Evolutionary conservation across 1,140 invertebrate species (phyloP).

Genomic region (Lucilia sericata): DNA sequence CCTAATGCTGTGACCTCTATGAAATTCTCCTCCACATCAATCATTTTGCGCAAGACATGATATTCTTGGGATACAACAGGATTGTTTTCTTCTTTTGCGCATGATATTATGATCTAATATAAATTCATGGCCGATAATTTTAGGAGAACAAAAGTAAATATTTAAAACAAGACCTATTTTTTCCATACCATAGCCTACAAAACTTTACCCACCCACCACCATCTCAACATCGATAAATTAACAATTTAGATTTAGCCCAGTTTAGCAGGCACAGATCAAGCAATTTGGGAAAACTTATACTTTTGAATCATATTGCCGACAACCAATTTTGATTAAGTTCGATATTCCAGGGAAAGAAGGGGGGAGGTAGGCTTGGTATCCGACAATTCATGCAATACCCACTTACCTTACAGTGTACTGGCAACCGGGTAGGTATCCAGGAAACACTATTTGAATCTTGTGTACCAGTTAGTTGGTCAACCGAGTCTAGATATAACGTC

Average conservation of each 20-base stretch:
- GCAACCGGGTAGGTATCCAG: conserved; percentile 93
- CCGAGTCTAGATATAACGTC: conserved; percentile 89
- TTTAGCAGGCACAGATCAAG: conserved; percentile 66
- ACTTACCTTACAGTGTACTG: conserved; percentile 88
- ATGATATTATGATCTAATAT: conserved; percentile 86
- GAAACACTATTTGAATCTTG: conserved; percentile 95
- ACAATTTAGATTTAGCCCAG: conserved; percentile 51
- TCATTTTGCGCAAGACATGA: conserved; percentile 87
- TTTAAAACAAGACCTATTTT: too few relatives aligned
- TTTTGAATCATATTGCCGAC: background rate
- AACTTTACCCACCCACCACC: background rate
- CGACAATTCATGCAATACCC: background rate
- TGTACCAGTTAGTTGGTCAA: conserved; percentile 94
- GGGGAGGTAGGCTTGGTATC: background rate
- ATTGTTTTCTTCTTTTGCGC: conserved; percentile 88
- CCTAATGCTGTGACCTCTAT: conserved; percentile 93
- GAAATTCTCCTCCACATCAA: conserved; percentile 91
- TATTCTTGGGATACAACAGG: conserved; percentile 88
- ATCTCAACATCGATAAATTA: background rate
- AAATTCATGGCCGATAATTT: background rate
- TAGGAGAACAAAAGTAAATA: too few relatives aligned
- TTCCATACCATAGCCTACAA: background rate
- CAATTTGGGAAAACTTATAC: conserved; percentile 65
- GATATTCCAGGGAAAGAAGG: background rate
- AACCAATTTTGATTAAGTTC: background rate